Base-by-base conservation (phyloP, 2,888 invertebrate species). In the Clivina fossor region DNA sequence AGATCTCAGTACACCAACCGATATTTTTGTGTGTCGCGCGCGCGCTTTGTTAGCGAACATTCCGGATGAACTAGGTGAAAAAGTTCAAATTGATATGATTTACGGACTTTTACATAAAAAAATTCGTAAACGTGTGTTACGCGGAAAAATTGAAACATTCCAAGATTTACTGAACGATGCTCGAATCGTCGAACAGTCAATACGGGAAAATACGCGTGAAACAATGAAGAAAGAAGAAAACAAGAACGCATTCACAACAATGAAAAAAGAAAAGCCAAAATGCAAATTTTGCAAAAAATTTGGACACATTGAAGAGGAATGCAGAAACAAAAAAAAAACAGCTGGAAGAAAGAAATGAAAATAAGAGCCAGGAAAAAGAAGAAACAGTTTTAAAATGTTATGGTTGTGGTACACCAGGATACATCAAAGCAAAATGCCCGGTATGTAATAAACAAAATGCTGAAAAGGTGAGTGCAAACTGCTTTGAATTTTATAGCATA, bases 21-120 rank as follows among this genome's bases (percentile, higher is more conserved):
- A 50, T 22, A n/a, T 50, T 8, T 50, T 50, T 16, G 50, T 38
- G 5, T 37, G 38, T 37, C 38, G 30, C 11, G 38, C 50, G n/a
- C 38, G 50, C 8, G 38, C 38, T 3, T 11, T 50, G 26, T 19
- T 50, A 22, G 50, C 50, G 11, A 15, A 50, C 5, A 18, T 50
- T 24, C 28, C 22, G 1, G 38, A 37, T 2, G 26, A 26, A 11
- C 16, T 50, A 7, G 4, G 24, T 3, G 50, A 50, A 37, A 40
- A 50, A 24, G 18, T 50, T 4, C 38, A 22, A 26, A 1, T 38
- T 8, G 50, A 50, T 15, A 50, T 50, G 50, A 11, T 50, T 4
- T 50, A 38, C 18, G 50, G 50, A 3, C 26, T 50, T 9, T 26
- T 50, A 16, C 35, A 50, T 20, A 15, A 33, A 11, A 24, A 20